Evolutionary conservation across 2,797 vertebrate genomes (phyloP).

Genomic region (Xiphophorus birchmanni): DNA sequence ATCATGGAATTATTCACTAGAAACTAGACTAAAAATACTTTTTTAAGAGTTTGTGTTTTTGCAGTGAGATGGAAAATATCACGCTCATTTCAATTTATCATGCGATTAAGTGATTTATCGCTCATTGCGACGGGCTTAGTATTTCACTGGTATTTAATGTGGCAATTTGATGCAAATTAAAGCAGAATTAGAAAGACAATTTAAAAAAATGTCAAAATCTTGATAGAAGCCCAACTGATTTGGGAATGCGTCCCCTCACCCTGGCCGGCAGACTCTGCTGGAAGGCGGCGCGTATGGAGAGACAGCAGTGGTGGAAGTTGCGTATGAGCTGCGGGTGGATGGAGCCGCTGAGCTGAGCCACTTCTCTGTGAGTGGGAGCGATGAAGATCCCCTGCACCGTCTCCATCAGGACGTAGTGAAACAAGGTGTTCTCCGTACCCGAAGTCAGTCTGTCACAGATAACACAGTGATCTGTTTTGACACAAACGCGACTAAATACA

Average conservation of each 20-base stretch:
- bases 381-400: slow-evolving; percentile 94
- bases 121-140: no score
- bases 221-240: background rate
- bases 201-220: background rate
- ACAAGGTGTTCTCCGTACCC: slow-evolving; percentile 93
- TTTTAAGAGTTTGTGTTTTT: no score
- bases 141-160: background rate
- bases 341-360: slow-evolving; percentile 87
- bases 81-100: no score
- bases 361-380: slow-evolving; percentile 90
- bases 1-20: no score
- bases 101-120: no score
- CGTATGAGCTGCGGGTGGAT: slow-evolving; percentile 91
- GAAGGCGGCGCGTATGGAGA: slow-evolving; percentile 91
- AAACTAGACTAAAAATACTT: no score
- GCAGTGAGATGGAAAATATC: no score
- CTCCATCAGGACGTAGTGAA: slow-evolving; percentile 95
- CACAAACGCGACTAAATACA: background rate
- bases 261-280: slow-evolving; percentile 85
- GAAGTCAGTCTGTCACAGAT: slow-evolving; percentile 84
- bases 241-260: slow-evolving; percentile 65
- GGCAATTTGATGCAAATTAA: background rate
- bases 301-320: slow-evolving; percentile 96
- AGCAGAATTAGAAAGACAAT: background rate
- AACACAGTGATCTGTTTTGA: background rate